Evolutionary conservation across 92 coral and sea anemone genomes (phyloP), one percentile per base, ranked within the genome.

Genomic region (Heliopora coerulea): DNA sequence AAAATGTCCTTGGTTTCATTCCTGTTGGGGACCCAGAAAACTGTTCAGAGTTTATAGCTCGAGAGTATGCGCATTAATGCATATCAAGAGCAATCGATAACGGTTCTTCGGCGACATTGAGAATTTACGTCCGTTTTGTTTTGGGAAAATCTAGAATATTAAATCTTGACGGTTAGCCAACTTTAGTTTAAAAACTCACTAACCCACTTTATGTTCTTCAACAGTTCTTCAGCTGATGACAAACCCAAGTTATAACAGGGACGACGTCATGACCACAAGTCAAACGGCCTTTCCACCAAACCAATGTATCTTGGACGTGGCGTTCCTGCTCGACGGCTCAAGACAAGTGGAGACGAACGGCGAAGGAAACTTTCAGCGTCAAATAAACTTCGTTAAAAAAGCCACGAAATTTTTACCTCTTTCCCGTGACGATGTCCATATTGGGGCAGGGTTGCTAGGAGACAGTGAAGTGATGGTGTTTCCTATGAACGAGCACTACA

Each of bases 341-440:
- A 6, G 77, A 31, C 77, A 70, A 49, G 77, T 70, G 7, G 77
- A 70, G 20, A 70, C 77, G n/a, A 70, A 70, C 49, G 77, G 62
- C 25, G 77, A 0, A 0, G 77, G 77, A 31, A 70, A 70, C 15
- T 70, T 70, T 37, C 62, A 70, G 54, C 77, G 77, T n/a, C 46
- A 70, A 70, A 52, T 50, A 7, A 52, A 52, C 49, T 70, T 70
- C 15, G 63, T 70, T 12, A 70, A 70, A 70, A 70, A 52, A 42
- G 77, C 77, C 6, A 75, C 91, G n/a, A 33, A 77, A 23, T 72
- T 74, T 33, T 78, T 89, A 37, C 86, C 86, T 49, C 63, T 89
- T 20, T 83, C 96, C 21, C 81, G 78, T 41, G 66, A 80, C 20
- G 81, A 56, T 6, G 82, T 83, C 26, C 87, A 88, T 25, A 78